A percentile compares a stretch with the other conserved stretches of the same genome.
Conservation (phyloP, 2,888 invertebrate species). For the Philereme vetulata region DNA sequence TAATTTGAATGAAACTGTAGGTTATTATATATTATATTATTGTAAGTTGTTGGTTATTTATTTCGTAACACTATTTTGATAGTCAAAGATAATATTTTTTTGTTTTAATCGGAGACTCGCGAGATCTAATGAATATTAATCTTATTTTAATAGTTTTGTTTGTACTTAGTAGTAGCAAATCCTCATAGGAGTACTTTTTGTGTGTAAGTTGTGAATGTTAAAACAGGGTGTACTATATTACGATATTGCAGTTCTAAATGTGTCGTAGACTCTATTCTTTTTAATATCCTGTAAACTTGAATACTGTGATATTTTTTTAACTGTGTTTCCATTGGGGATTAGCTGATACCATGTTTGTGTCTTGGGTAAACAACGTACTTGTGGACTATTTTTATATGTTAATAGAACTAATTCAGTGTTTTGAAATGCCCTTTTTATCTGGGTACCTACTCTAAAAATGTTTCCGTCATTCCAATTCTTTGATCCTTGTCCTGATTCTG, state of each 20-base stretch:
- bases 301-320: slow-evolving; percentile 77
- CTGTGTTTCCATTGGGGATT: slow-evolving; percentile 71
- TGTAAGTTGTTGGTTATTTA: no score
- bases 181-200: slow-evolving; percentile 68
- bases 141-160: slow-evolving; percentile 37
- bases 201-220: slow-evolving; percentile 54
- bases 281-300: slow-evolving; percentile 29
- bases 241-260: slow-evolving; percentile 52
- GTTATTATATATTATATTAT: no score
- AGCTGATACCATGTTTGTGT: slow-evolving; percentile 46
- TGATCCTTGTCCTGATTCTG: slow-evolving; percentile 43
- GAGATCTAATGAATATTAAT: slow-evolving; percentile 76
- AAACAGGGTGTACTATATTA: slow-evolving; percentile 46
- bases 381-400: slow-evolving; percentile 33
- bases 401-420: slow-evolving; percentile 37
- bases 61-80: no score
- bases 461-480: slow-evolving; percentile 53
- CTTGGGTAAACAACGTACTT: slow-evolving; percentile 20
- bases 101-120: no score
- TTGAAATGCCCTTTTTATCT: slow-evolving; percentile 27
- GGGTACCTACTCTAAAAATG: slow-evolving; percentile 16
- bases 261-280: slow-evolving; percentile 36
- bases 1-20: no score
- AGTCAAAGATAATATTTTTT: no score
- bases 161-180: slow-evolving; percentile 50